phyloP scores from a whole-genome alignment of 2,888 invertebrate genomes.

The Brenthis daphne region DNA sequence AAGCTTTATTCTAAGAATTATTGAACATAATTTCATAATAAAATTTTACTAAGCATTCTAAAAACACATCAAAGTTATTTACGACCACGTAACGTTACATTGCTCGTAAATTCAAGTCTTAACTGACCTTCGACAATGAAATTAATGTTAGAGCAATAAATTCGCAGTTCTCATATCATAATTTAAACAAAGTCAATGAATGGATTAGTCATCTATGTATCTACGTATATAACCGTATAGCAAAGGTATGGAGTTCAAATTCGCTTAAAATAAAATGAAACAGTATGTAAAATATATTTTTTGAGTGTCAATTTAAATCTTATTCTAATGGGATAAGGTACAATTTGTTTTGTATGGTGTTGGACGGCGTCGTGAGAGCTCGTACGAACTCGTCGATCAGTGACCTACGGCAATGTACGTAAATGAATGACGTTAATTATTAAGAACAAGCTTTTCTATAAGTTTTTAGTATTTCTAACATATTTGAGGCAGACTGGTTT shows the following conservation, averaged over 20 bases:
- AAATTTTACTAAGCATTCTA: neutral
- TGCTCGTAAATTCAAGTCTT: neutral
- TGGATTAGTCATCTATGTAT: slow-evolving; percentile 6
- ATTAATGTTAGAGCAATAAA: slow-evolving; percentile 13
- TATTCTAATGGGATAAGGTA: neutral
- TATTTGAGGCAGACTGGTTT: neutral
- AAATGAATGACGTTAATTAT: slow-evolving; percentile 36
- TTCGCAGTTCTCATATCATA: slow-evolving; percentile 12
- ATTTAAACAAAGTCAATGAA: slow-evolving; percentile 7
- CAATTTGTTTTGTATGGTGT: slow-evolving; percentile 45
- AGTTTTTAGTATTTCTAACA: neutral
- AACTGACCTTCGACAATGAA: slow-evolving; percentile 14
- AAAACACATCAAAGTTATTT: neutral
- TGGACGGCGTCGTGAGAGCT: slow-evolving; percentile 48
- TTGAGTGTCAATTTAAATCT: slow-evolving; percentile 2
- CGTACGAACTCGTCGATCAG: slow-evolving; percentile 49
- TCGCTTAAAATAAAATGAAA: slow-evolving; percentile 21
- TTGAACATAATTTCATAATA: no score
- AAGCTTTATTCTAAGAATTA: no score
- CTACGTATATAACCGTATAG: neutral
- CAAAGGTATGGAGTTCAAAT: slow-evolving; percentile 5
- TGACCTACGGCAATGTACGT: slow-evolving; percentile 63
- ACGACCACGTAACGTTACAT: neutral
- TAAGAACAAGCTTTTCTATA: slow-evolving; percentile 15
- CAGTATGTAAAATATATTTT: neutral